These are phyloP conservation scores for Apodemus sylvaticus DNA, from an alignment of 2,113 vertebrate species.

Conservation along the genomic window DNA sequence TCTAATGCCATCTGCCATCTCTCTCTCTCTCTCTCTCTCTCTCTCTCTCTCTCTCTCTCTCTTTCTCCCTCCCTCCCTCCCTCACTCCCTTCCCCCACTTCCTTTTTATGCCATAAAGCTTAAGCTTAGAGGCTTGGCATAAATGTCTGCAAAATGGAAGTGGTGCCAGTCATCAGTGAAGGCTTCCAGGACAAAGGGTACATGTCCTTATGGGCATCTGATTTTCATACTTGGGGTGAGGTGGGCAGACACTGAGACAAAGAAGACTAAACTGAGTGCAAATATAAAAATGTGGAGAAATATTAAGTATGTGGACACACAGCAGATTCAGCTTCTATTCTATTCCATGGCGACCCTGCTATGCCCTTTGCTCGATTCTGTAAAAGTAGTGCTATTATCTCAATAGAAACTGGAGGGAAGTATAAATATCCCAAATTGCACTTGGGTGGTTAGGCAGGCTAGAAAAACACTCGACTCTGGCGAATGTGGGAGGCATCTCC, in stretches of 20 bases:
- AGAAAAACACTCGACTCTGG: slow-evolving; percentile 64
- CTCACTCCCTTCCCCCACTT: neutral
- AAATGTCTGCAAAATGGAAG: slow-evolving; percentile 63
- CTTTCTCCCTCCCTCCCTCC: neutral
- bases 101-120: neutral
- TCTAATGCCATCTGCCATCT: neutral
- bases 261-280: slow-evolving; percentile 61
- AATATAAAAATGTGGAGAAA: slow-evolving; percentile 66
- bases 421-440: slow-evolving; percentile 80
- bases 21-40: neutral
- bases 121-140: slow-evolving; percentile 48
- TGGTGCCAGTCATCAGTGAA: slow-evolving; percentile 43
- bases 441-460: slow-evolving; percentile 71
- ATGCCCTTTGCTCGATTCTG: neutral
- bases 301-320: slow-evolving; percentile 51
- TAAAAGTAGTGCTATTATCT: slow-evolving; percentile 60
- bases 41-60: neutral
- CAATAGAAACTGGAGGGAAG: slow-evolving; percentile 61
- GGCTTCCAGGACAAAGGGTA: slow-evolving; percentile 32
- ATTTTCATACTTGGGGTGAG: slow-evolving; percentile 61
- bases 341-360: neutral
- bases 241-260: slow-evolving; percentile 63
- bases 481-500: slow-evolving; percentile 81
- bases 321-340: slow-evolving; percentile 21
- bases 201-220: slow-evolving; percentile 50